These are phyloP conservation scores for Margarornis squamiger DNA, from an alignment of 2,797 vertebrate species.

Conservation along the genomic window DNA sequence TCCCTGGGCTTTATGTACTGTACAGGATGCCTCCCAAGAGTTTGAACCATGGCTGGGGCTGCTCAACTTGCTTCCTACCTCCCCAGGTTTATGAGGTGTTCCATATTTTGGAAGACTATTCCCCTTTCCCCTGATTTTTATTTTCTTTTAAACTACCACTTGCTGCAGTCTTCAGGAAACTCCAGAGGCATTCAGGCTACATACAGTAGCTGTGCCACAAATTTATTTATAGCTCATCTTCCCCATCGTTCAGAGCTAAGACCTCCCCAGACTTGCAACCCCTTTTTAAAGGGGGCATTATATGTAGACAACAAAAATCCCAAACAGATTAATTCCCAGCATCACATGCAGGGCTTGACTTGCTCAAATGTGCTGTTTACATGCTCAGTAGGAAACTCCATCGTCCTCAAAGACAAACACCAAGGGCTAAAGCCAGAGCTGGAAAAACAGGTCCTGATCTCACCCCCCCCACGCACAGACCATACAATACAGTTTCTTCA, in stretches of 20 bases:
- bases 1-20: slow-evolving; percentile 31
- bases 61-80: slow-evolving; percentile 11
- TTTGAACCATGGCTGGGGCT: not conserved
- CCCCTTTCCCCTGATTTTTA: not conserved
- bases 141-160: not conserved
- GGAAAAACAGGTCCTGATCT: not conserved
- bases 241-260: not conserved
- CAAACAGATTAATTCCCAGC: not conserved
- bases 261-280: not conserved
- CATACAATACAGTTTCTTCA: not conserved
- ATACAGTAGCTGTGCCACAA: not conserved
- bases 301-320: not conserved
- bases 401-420: not conserved
- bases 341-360: not conserved
- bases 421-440: not conserved
- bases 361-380: not conserved
- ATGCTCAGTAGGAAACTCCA: not conserved
- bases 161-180: not conserved
- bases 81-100: slow-evolving; percentile 55
- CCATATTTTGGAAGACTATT: slow-evolving; percentile 40
- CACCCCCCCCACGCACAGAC: not conserved
- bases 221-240: not conserved
- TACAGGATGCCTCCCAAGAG: not conserved
- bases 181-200: not conserved
- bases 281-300: not conserved